Conservation (phyloP, 1,140 invertebrate genomes). For the Anastrepha obliqua region DNA sequence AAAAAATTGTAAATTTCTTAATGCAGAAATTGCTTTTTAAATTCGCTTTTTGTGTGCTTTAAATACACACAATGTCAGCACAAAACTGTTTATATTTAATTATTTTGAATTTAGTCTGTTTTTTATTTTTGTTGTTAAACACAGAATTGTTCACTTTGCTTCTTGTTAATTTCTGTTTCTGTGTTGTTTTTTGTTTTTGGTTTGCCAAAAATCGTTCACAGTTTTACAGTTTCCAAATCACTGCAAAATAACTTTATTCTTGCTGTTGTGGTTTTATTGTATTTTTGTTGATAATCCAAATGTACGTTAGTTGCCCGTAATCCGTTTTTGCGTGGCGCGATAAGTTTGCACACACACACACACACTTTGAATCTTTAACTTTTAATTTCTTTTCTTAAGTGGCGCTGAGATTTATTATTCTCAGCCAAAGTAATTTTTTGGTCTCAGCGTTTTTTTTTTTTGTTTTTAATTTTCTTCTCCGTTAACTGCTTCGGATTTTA, state of each 20-base stretch:
- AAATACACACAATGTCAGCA: not conserved
- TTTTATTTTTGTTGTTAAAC: not conserved
- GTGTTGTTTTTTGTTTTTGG: slow-evolving; percentile 50
- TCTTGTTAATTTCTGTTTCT: not conserved
- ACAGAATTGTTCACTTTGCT: slow-evolving; percentile 21
- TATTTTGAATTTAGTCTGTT: not conserved
- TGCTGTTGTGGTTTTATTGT: not conserved
- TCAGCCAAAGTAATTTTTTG: not conserved
- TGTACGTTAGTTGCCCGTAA: slow-evolving; percentile 34
- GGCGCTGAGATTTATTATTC: slow-evolving; percentile 50
- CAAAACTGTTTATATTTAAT: slow-evolving; percentile 1
- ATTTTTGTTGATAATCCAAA: not conserved
- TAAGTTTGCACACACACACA: not conserved
- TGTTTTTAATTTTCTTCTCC: not conserved
- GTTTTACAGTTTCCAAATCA: not conserved
- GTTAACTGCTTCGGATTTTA: not conserved
- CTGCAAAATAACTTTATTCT: not conserved
- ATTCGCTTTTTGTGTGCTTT: not conserved
- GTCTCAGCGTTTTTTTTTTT: not conserved
- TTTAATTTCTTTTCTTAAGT: slow-evolving; percentile 32
- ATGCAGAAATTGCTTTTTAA: not conserved
- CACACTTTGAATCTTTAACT: not conserved
- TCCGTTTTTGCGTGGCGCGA: slow-evolving; percentile 29
- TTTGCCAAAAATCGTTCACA: not conserved
- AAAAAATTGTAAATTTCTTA: slow-evolving; percentile 21